phyloP scores from a whole-genome alignment of 1,140 invertebrate genomes.

The Bombus pascuorum region DNA sequence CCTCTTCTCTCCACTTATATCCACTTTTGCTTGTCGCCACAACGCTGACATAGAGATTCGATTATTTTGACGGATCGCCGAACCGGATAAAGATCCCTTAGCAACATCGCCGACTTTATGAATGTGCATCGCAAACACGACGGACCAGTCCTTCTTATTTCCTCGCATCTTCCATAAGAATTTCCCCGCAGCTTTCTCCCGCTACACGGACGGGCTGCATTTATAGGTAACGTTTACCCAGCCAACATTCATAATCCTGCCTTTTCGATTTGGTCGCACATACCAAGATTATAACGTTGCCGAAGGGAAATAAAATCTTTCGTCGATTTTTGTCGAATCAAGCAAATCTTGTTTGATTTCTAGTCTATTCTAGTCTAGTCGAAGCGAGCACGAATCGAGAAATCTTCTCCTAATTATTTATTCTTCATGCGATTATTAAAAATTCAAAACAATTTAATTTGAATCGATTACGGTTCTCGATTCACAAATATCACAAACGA shows the following conservation, averaged over 20 bases:
- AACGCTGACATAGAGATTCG: neutral
- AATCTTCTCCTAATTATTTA: neutral
- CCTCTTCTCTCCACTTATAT: neutral
- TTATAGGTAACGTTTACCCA: neutral
- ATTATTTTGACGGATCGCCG: slow-evolving; percentile 4
- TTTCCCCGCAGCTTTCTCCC: neutral
- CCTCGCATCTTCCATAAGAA: neutral
- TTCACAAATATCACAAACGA: neutral
- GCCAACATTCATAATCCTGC: slow-evolving; percentile 13
- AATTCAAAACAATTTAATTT: too few relatives aligned
- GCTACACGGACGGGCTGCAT: neutral
- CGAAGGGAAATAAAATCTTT: neutral
- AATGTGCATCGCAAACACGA: neutral
- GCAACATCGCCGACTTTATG: neutral
- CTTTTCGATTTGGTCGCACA: neutral
- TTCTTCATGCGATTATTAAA: too few relatives aligned
- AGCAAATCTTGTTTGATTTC: neutral
- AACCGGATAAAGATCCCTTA: neutral
- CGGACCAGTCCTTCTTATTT: neutral
- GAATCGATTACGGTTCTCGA: neutral
- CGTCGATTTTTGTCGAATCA: too few relatives aligned
- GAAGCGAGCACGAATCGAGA: neutral
- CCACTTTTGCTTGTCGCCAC: neutral
- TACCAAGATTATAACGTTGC: neutral
- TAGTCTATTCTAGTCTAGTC: too few relatives aligned